These are phyloP conservation scores for Hirudo medicinalis DNA, from an alignment of 1,140 invertebrate species.

Conservation along the genomic window DNA sequence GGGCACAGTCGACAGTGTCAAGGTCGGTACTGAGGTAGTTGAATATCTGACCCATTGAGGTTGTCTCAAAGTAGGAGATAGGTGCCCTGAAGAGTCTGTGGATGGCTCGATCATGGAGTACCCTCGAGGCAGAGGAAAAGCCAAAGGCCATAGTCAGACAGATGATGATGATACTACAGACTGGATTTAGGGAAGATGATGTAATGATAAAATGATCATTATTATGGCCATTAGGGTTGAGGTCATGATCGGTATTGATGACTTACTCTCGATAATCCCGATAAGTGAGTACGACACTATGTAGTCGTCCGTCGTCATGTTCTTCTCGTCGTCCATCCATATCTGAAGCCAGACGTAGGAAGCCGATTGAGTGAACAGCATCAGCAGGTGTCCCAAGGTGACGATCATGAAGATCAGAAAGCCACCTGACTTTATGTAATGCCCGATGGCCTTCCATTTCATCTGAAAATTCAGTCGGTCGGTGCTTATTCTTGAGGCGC, in stretches of 20 bases:
- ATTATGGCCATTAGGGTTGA: not conserved
- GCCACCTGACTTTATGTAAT: constrained; percentile 6
- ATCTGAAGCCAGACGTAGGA: not conserved
- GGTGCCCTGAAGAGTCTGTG: constrained; percentile 11
- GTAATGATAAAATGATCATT: constrained; percentile 2
- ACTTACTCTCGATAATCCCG: not conserved
- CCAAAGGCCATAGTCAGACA: constrained; percentile 12
- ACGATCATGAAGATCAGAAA: constrained; percentile 10
- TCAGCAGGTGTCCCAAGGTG: not conserved
- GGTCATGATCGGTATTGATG: not conserved
- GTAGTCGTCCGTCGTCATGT: not conserved
- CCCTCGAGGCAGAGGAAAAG: not conserved
- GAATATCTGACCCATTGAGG: constrained; percentile 13
- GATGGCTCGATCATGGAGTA: constrained; percentile 2
- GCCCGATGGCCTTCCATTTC: not conserved
- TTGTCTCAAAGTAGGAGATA: constrained; percentile 14
- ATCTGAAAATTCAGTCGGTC: not conserved
- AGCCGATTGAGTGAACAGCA: not conserved
- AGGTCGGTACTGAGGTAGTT: constrained; percentile 41
- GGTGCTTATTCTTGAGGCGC: no score
- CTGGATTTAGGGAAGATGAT: not conserved
- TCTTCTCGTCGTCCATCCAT: not conserved
- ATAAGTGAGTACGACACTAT: not conserved
- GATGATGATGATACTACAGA: not conserved
- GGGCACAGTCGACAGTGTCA: constrained; percentile 37